Evolutionary conservation across 2,797 vertebrate genomes (phyloP), one percentile per base, ranked within the genome.

Genomic region (Adelosebastes latens): DNA sequence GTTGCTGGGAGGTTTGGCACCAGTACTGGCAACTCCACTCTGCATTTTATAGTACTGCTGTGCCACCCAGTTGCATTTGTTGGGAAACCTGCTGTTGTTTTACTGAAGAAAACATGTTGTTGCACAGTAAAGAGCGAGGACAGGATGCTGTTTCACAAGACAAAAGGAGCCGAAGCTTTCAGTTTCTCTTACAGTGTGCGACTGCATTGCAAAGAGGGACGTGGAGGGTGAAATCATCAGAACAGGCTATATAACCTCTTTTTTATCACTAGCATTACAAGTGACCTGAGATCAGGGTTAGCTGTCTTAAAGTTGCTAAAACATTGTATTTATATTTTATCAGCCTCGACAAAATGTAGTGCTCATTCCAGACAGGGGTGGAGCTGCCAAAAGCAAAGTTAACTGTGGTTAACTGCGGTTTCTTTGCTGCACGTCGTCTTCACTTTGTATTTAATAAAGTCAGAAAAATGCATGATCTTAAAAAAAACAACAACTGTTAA

Each of bases 1-100:
- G 87, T 87, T 90, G 83, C 91, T 86, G 74, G 81, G 88, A 88
- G 73, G 64, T 73, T 62, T 80, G 77, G 79, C 60, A 85, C 56
- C 83, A 73, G 74, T 83, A 84, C 62, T 34, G 32, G 58, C 39
- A 11, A 10, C 31, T 6, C 10, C 20, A 22, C 32, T 25, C 73
- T 49, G 55, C 55, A 58, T 77, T 75, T 72, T 49, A n/a, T 29
- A 60, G 52, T 6, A 29, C 59, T 68, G 53, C 52, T 70, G 55
- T 56, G 70, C 60, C 77, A 72, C 63, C 67, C 34, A 58, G 68
- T 24, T 9, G 6, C 58, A 24, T 83, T 66, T 73, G 52, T 61
- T 27, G 58, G 62, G 22, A 82, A 53, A 49, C 11, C 14, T 42
- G 10, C 59, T 34, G 64, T 56, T 81, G 65, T 80, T 72, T 62